Evolutionary conservation across 2,888 invertebrate genomes (phyloP).

Genomic region (Mythimna pallens): DNA sequence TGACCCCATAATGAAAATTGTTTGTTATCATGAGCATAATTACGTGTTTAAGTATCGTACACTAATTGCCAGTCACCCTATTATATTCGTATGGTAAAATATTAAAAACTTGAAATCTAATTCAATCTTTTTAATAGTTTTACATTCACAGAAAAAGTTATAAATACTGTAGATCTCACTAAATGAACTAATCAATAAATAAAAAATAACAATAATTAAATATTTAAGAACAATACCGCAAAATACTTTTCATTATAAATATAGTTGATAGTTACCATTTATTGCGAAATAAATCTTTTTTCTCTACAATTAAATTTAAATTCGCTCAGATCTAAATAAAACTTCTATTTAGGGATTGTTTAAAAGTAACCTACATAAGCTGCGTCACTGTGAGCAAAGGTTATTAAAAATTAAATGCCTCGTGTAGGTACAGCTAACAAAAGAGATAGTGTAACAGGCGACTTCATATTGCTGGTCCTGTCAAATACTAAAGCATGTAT

Average conservation of each 20-base stretch:
- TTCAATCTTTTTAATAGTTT: not conserved
- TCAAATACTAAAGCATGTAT: no score
- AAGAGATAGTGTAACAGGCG: not conserved
- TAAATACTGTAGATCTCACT: constrained; percentile 28
- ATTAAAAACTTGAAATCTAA: constrained; percentile 24
- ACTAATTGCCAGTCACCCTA: no score
- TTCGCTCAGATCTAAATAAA: constrained; percentile 44
- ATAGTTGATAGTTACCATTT: not conserved
- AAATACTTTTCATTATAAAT: constrained; percentile 25
- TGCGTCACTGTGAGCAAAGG: not conserved
- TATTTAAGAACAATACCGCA: constrained; percentile 32
- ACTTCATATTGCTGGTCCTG: no score
- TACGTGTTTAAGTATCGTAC: no score
- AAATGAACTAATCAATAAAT: not conserved
- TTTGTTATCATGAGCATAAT: no score
- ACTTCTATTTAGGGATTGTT: constrained; percentile 2
- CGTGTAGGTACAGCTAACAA: not conserved
- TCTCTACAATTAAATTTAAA: constrained; percentile 1
- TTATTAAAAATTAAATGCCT: not conserved
- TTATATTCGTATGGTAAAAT: no score
- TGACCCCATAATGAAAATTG: no score
- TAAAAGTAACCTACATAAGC: not conserved
- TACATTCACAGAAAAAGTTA: constrained; percentile 15
- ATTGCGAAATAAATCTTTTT: constrained; percentile 9
- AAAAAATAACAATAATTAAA: not conserved